Evolutionary conservation across 2,797 vertebrate genomes (phyloP), one percentile per base, ranked within the genome.

Genomic region (Rhinogobio ventralis): DNA sequence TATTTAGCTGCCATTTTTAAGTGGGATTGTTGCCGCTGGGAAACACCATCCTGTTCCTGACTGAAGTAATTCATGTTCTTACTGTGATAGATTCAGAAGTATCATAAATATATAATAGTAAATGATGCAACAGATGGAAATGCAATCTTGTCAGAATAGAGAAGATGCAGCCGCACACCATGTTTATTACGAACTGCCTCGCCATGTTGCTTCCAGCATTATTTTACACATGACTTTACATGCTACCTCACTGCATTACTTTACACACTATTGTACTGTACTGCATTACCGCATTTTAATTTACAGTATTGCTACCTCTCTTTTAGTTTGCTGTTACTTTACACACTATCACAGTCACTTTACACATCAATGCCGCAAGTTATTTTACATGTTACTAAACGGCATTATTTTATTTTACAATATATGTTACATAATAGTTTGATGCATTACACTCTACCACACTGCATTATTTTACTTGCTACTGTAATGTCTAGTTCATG

Each of bases 1-100:
- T 94, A 91, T 94, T 95, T 94, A 93, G 92, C 83, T 46, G 53
- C 82, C 86, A 87, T 86, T 85, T 93, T 92, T 90, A 92, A 91
- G 51, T 39, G 82, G 89, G 89, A 91, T 92, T 92, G 84, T 87
- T 45, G 51, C 51, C 36, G 5, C 36, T 68, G 64, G 49, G 73
- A 77, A 68, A 76, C 71, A 39, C 17, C 5, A 49, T 83, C 33
- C 28, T 53, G 45, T n/a, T n/a, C 15, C 51, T n/a, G 53, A 64
- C 39, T 66, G 45, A 71, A 13, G 23, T 82, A 72, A 82, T 49
- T 82, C 53, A 60, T 49, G 23, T 28, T 60, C 79, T 45, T 19
- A 81, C 51, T 30, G 67, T 81, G 13, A 23, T 30, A 30, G 11
- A n/a, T 42, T 75, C 72, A 66, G 14, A 64, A 67, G 72, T 53